Evolutionary conservation across 2,113 vertebrate genomes (phyloP).

Genomic region (Salvelinus fontinalis): DNA sequence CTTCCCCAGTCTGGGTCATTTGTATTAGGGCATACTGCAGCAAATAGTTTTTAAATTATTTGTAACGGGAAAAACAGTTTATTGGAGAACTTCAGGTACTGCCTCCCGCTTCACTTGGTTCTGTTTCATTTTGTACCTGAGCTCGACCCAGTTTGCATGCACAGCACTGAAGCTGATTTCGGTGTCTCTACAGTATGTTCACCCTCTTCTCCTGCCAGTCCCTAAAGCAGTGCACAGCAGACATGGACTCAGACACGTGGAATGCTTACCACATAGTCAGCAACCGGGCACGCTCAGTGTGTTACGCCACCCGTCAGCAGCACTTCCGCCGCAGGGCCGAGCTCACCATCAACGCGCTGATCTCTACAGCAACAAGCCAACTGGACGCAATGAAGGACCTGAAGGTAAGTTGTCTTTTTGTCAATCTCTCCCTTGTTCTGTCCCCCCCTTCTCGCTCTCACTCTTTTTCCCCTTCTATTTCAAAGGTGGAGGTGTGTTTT

Average conservation of each 20-base stretch:
- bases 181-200: neutral
- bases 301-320: slow-evolving; percentile 80
- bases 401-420: slow-evolving; percentile 63
- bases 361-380: slow-evolving; percentile 75
- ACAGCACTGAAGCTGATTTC: neutral
- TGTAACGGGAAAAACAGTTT: neutral
- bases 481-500: neutral
- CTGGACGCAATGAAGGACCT: slow-evolving; percentile 78
- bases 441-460: neutral
- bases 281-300: slow-evolving; percentile 79
- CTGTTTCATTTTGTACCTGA: neutral
- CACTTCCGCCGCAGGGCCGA: slow-evolving; percentile 77
- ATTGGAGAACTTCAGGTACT: neutral
- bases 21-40: too few relatives aligned
- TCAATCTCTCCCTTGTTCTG: too few relatives aligned
- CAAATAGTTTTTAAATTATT: neutral
- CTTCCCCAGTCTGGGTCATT: neutral
- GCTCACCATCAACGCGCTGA: slow-evolving; percentile 77
- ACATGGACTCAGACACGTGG: slow-evolving; percentile 82
- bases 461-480: too few relatives aligned
- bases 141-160: neutral
- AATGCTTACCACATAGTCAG: slow-evolving; percentile 84
- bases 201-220: slow-evolving; percentile 52
- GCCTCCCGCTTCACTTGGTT: too few relatives aligned
- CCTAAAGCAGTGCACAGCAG: slow-evolving; percentile 74